phyloP scores from a whole-genome alignment of 1,140 invertebrate species.

The Agrypnia vestita region DNA sequence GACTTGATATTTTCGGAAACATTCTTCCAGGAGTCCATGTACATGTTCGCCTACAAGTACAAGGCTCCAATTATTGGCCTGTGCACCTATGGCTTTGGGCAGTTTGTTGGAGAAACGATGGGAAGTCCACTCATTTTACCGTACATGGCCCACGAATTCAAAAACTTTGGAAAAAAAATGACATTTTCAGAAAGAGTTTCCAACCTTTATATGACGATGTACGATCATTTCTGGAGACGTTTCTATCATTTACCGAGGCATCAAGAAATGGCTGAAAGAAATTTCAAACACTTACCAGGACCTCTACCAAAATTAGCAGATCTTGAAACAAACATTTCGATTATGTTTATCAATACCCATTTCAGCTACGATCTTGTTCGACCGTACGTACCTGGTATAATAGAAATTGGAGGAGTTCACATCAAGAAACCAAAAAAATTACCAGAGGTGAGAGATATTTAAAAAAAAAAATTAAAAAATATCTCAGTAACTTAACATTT shows the following conservation, averaged over 20 bases:
- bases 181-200: constrained; percentile 51
- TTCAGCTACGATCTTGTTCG: constrained; percentile 56
- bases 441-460: constrained; percentile 59
- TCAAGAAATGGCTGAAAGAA: constrained; percentile 64
- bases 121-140: constrained; percentile 65
- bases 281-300: constrained; percentile 61
- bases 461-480: not conserved
- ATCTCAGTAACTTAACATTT: not conserved
- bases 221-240: constrained; percentile 52
- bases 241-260: constrained; percentile 52
- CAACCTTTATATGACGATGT: constrained; percentile 51
- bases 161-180: constrained; percentile 59
- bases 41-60: constrained; percentile 69
- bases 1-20: constrained; percentile 68
- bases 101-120: constrained; percentile 67
- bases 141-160: constrained; percentile 65
- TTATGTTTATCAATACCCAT: constrained; percentile 63
- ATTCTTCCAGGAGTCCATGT: constrained; percentile 67
- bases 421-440: constrained; percentile 59
- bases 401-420: constrained; percentile 58
- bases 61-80: constrained; percentile 66
- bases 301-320: constrained; percentile 64
- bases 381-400: constrained; percentile 54
- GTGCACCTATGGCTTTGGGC: constrained; percentile 66
- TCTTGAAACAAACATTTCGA: constrained; percentile 66